Percentiles rank a stretch among this genome's conserved stretches.
phyloP scores from a whole-genome alignment of 1,140 invertebrate species.

The Drosophila novamexicana region DNA sequence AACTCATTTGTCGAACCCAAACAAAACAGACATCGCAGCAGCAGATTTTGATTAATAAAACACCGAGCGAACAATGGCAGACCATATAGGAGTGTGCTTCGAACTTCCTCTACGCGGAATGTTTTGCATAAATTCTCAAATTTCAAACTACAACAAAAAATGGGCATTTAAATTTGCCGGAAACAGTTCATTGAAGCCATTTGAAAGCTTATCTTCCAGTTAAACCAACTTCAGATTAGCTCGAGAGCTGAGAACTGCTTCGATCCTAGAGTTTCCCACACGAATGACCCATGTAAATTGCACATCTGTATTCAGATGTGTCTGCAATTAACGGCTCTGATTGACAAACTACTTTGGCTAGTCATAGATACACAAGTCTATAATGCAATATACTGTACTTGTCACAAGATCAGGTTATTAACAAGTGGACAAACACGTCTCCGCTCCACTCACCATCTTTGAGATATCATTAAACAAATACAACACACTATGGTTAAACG shows the following conservation, averaged over 20 bases:
- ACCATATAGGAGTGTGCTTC: conserved; percentile 27
- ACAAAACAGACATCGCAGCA: conserved; percentile 53
- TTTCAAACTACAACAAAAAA: conserved; percentile 39
- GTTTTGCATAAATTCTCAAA: conserved; percentile 40
- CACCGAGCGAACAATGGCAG: conserved; percentile 68
- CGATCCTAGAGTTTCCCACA: neutral
- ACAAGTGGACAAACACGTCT: conserved; percentile 62
- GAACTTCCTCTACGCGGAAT: conserved; percentile 28
- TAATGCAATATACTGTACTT: neutral
- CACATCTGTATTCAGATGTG: neutral
- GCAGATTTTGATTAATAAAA: conserved; percentile 79
- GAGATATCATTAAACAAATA: conserved; percentile 40
- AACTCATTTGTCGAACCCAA: conserved; percentile 46
- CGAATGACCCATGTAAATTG: neutral
- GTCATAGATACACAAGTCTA: conserved; percentile 30
- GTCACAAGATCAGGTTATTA: conserved; percentile 42
- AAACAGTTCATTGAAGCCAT: conserved; percentile 57
- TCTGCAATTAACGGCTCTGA: conserved; percentile 34
- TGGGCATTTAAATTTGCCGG: conserved; percentile 49
- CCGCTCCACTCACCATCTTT: conserved; percentile 23
- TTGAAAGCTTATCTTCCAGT: neutral
- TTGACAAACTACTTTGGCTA: conserved; percentile 43
- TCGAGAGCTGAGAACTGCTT: neutral
- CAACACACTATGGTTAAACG: conserved; percentile 9
- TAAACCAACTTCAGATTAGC: conserved; percentile 3